phyloP scores from a whole-genome alignment of 2,888 invertebrate genomes.

The Incurvaria masculella region DNA sequence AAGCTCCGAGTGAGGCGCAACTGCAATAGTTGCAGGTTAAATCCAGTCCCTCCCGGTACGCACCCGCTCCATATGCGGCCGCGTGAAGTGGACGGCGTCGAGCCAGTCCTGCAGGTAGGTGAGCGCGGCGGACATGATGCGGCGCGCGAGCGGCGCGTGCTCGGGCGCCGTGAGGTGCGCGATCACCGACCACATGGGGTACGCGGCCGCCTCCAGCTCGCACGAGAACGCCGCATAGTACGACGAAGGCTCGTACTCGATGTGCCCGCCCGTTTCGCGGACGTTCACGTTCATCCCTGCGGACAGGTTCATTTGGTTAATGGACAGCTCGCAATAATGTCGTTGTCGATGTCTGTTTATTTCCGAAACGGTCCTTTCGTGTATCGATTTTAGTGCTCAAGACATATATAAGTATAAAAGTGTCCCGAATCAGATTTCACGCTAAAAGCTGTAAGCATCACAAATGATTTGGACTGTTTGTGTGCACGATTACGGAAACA shows the following conservation, averaged over 20 bases:
- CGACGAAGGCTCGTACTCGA: constrained; percentile 95
- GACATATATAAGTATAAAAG: no score
- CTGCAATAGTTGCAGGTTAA: not conserved
- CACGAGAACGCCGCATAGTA: constrained; percentile 98
- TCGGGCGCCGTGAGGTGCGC: constrained; percentile 76
- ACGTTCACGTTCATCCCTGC: constrained; percentile 96
- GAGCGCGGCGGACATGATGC: constrained; percentile 74
- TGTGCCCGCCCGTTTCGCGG: constrained; percentile 84
- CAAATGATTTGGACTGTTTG: no score
- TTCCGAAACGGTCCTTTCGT: no score
- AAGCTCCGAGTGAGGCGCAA: not conserved
- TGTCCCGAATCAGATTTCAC: no score
- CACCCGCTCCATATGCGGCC: constrained; percentile 61
- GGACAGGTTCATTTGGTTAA: no score
- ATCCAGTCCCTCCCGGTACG: constrained; percentile 20
- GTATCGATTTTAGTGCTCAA: no score
- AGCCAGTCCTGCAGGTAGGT: constrained; percentile 85
- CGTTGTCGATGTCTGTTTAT: no score
- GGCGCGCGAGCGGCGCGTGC: constrained; percentile 70
- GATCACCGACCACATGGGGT: constrained; percentile 97
- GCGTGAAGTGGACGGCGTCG: constrained; percentile 73
- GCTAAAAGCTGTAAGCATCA: no score
- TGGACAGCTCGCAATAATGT: no score
- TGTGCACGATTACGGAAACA: no score
- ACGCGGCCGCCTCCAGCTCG: constrained; percentile 94